Evolutionary conservation across 2,797 vertebrate species (phyloP).

Genomic region (Micrastur ruficollis): DNA sequence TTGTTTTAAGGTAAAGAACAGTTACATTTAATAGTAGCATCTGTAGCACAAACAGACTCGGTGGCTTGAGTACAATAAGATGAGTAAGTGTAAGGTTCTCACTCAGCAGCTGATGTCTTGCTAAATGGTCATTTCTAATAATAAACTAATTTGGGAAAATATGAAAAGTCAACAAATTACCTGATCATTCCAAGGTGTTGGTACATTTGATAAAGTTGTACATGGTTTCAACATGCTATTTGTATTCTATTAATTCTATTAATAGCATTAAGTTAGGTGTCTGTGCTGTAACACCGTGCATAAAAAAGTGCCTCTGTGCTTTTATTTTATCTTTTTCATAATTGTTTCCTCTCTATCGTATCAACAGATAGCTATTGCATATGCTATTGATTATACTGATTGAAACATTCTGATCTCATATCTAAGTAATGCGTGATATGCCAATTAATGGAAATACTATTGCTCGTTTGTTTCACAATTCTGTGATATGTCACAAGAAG

Average conservation of each 20-base stretch:
- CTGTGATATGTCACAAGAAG: neutral
- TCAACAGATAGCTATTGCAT: neutral
- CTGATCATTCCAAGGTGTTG: neutral
- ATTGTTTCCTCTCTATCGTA: neutral
- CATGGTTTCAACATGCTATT: neutral
- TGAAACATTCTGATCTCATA: neutral
- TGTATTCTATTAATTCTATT: neutral
- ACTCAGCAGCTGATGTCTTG: neutral
- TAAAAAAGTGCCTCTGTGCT: neutral
- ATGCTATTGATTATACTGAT: neutral
- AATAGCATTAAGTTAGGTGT: neutral
- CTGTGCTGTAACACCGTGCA: fast-evolving
- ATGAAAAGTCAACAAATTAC: neutral
- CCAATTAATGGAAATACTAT: neutral
- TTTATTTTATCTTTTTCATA: neutral
- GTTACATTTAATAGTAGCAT: neutral
- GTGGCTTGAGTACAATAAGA: neutral
- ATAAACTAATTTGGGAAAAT: neutral
- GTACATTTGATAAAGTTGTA: neutral
- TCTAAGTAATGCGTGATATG: neutral
- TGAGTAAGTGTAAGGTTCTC: neutral
- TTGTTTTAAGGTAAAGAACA: neutral
- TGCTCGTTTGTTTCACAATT: neutral
- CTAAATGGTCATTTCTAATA: neutral
- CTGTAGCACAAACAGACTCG: neutral